Evolutionary conservation across 1,140 invertebrate species (phyloP), one percentile per base, ranked within the genome.

Genomic region (Phocides pigmalion): DNA sequence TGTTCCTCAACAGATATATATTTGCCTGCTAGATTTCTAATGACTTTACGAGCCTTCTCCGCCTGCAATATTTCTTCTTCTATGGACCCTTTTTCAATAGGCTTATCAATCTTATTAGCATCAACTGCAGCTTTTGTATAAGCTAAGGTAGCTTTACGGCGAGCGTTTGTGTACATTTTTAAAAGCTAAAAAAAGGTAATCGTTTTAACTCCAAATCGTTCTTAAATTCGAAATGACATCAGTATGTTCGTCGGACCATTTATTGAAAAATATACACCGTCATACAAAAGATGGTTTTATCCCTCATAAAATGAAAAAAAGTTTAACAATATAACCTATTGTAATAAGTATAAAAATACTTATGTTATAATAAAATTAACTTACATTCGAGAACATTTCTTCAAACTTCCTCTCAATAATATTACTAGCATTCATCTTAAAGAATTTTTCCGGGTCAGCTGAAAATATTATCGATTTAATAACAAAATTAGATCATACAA

Each of bases 341-440:
- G 15, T n/a, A 12, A 22, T 11, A n/a, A 20, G 9, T 8, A 44
- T 6, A 14, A 4, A 8, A 47, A 22, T 25, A 12, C 12, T 28
- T 11, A 32, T 15, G 9, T 47, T 28, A 39, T 1, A 1, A 3
- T 39, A 14, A 9, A 9, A 1, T 12, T 39, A 11, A 70, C 62
- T 78, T 68, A 83, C 81, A 61, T 77, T 72, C 0, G 15, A 12
- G 39, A 79, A 74, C 22, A 82, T 66, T 17, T 76, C 66, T 15
- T 72, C 51, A 17, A 82, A 25, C 47, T 69, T 74, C 4, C 53
- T 46, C 5, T 47, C 49, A 15, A 84, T 12, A 12, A 79, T 28
- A 37, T 25, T 65, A 9, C 15, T 53, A 37, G 81, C 54, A 53
- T 82, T 81, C 16, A 11, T 22, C 54, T 67, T 80, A 61, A 80